These are phyloP conservation scores for Luperina testacea DNA, from an alignment of 2,888 invertebrate genomes.

Conservation along the genomic window DNA sequence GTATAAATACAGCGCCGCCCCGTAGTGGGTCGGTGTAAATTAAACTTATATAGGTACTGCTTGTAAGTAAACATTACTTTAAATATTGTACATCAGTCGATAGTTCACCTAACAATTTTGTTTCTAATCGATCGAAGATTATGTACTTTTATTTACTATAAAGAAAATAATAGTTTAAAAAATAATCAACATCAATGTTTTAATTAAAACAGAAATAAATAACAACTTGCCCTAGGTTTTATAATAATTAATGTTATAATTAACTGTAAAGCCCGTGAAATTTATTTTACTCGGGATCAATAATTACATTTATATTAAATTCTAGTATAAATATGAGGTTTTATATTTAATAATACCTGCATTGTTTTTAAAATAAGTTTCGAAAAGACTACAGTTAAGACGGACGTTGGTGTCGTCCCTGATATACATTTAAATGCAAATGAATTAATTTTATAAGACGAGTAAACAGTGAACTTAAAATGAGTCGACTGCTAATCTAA, in stretches of 20 bases:
- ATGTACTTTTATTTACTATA: slow-evolving; percentile 88
- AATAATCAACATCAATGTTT: slow-evolving; percentile 88
- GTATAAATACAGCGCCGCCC: slow-evolving; percentile 84
- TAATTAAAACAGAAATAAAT: slow-evolving; percentile 91
- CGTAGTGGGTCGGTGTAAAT: slow-evolving; percentile 79
- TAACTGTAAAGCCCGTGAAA: slow-evolving; percentile 90
- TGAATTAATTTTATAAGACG: slow-evolving; percentile 80
- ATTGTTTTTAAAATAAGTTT: slow-evolving; percentile 88
- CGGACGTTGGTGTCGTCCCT: slow-evolving; percentile 76
- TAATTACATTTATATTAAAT: slow-evolving; percentile 89
- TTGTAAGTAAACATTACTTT: slow-evolving; percentile 88
- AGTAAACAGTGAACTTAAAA: slow-evolving; percentile 85
- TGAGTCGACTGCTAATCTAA: slow-evolving; percentile 84
- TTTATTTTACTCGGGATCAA: slow-evolving; percentile 86
- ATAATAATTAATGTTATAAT: slow-evolving; percentile 90
- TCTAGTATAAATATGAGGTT: slow-evolving; percentile 90
- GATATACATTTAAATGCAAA: slow-evolving; percentile 86
- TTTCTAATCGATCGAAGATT: slow-evolving; percentile 88
- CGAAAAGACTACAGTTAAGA: slow-evolving; percentile 84
- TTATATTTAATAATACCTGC: slow-evolving; percentile 90
- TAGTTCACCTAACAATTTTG: slow-evolving; percentile 89
- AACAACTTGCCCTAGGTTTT: slow-evolving; percentile 91
- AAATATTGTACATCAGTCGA: slow-evolving; percentile 89
- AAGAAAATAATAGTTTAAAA: slow-evolving; percentile 86
- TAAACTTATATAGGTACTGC: slow-evolving; percentile 88